Conservation (phyloP, 2,113 vertebrate genomes). For the Chloropsis cyanopogon region DNA sequence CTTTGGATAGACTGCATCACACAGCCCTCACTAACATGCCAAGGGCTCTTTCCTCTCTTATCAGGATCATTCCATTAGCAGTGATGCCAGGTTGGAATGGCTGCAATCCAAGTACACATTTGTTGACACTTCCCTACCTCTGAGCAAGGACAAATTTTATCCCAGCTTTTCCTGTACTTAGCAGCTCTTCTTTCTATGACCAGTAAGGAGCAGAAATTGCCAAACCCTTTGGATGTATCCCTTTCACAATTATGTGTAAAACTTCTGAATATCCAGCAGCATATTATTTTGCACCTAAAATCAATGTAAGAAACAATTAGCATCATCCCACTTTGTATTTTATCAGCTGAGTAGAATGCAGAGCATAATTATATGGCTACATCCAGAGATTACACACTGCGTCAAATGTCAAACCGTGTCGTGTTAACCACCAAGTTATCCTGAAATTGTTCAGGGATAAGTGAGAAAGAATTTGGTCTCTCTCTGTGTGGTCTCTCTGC, state of each 20-base stretch:
- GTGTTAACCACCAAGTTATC: conserved; percentile 37
- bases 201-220: background rate
- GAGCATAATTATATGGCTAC: conserved; percentile 26
- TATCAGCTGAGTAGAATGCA: conserved; percentile 23
- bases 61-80: background rate
- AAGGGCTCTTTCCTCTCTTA: background rate
- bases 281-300: conserved; percentile 45
- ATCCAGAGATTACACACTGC: conserved; percentile 26
- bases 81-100: background rate
- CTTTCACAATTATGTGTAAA: background rate
- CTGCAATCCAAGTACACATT: background rate
- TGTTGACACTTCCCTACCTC: background rate
- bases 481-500: conserved; percentile 82
- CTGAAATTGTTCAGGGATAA: conserved; percentile 57
- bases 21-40: background rate
- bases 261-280: background rate
- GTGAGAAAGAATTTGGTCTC: conserved; percentile 71
- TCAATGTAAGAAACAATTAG: conserved; percentile 29
- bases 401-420: conserved; percentile 35
- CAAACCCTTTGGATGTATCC: background rate
- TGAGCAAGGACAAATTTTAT: background rate
- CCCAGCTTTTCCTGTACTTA: background rate
- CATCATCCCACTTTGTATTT: conserved; percentile 38
- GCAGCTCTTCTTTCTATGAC: background rate
- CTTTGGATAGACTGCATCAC: background rate